Conservation (phyloP, 2,888 invertebrate species). For the Agrilus cyanescens region DNA sequence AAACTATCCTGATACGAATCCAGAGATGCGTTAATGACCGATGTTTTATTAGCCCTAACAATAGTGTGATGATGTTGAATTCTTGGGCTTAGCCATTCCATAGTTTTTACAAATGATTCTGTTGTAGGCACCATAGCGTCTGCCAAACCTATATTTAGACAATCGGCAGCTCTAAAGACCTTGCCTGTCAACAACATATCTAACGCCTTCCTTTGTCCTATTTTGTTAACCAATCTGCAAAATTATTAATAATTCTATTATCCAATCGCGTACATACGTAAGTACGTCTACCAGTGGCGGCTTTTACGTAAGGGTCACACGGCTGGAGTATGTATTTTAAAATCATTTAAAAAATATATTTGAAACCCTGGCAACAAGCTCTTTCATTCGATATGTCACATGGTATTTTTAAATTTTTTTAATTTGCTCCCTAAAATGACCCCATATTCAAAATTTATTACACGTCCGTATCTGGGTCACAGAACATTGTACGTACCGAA, state of each 20-base stretch:
- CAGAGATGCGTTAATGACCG: slow-evolving; percentile 11
- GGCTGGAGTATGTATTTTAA: no score
- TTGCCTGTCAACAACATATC: slow-evolving; percentile 24
- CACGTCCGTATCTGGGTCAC: no score
- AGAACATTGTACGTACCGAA: no score
- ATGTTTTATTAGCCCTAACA: slow-evolving; percentile 21
- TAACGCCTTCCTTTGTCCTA: slow-evolving; percentile 24
- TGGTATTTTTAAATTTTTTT: no score
- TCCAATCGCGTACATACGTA: neutral
- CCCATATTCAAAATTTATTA: no score
- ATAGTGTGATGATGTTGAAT: slow-evolving; percentile 20
- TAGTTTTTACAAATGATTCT: slow-evolving; percentile 17
- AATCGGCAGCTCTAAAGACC: slow-evolving; percentile 24
- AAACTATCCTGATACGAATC: slow-evolving; percentile 15
- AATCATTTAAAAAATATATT: no score
- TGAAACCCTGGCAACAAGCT: no score
- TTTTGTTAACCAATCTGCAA: slow-evolving; percentile 23
- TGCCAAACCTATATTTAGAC: slow-evolving; percentile 22
- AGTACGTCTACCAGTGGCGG: neutral
- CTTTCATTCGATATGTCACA: no score
- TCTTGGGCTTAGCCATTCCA: slow-evolving; percentile 21
- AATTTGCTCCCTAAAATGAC: no score
- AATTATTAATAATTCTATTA: neutral
- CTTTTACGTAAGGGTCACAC: neutral
- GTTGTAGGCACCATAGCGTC: slow-evolving; percentile 18